Conservation (phyloP, 2,888 invertebrate species). For the Steinernema carpocapsae region DNA sequence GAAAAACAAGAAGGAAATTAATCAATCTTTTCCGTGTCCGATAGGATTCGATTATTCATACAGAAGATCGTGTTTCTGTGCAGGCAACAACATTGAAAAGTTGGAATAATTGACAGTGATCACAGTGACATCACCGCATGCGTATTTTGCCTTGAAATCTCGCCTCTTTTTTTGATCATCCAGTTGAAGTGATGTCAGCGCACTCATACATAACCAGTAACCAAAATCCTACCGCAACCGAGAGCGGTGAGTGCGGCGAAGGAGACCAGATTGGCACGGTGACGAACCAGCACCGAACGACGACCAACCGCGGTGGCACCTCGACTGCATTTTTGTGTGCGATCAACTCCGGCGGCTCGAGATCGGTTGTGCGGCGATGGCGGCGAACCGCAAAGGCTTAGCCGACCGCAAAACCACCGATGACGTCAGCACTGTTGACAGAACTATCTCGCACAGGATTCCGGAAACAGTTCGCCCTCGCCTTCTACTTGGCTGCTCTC, state of each 20-base stretch:
- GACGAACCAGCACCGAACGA: not conserved
- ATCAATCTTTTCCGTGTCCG: not conserved
- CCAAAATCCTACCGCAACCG: too few relatives aligned
- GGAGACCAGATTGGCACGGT: slow-evolving; percentile 29
- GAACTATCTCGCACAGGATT: slow-evolving; percentile 22
- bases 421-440: slow-evolving; percentile 35
- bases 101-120: not conserved
- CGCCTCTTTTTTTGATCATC: not conserved
- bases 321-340: not conserved
- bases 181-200: not conserved
- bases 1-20: too few relatives aligned
- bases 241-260: not conserved
- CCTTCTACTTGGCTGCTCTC: slow-evolving; percentile 20
- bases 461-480: slow-evolving; percentile 34
- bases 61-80: too few relatives aligned
- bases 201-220: not conserved
- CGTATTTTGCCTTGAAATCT: slow-evolving; percentile 5
- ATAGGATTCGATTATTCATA: too few relatives aligned
- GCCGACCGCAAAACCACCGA: slow-evolving; percentile 27
- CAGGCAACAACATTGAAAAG: too few relatives aligned
- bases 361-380: not conserved
- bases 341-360: slow-evolving; percentile 24
- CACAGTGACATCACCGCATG: slow-evolving; percentile 9
- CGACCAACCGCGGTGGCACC: not conserved
- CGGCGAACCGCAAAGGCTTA: not conserved